Evolutionary conservation across 2,888 invertebrate genomes (phyloP), one percentile per base, ranked within the genome.

Genomic region (Marronus borbonicus): DNA sequence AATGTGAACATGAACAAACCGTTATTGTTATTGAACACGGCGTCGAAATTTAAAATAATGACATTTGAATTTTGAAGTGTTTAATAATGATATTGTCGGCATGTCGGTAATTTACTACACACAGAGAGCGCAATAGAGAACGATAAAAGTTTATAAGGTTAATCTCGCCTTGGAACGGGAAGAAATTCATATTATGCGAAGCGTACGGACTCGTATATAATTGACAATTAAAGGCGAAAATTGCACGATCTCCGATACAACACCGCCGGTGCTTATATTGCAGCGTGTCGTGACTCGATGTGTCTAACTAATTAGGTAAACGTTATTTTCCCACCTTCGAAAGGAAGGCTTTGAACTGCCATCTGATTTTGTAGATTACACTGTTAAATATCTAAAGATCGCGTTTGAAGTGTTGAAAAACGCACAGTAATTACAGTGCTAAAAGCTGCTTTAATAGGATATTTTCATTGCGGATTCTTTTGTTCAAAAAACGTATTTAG

Each of bases 301-400:
- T 79, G 79, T 78, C 81, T 78, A 79, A 79, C 80, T 81, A 81
- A 81, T 81, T 81, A 81, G 80, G 80, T 80, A 79, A 81, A 78
- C 79, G 80, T 74, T 76, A 78, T 78, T 78, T 80, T 81, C 80
- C 79, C 79, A 77, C 80, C 81, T 79, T 62, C 44, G 39, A 60
- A 60, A 44, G 60, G 64, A 58, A 76, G 24, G 72, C 78, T 79
- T 80, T 80, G 79, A 78, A 77, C 69, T 62, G 78, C 78, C 80
- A 77, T 77, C 70, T 68, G 65, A 74, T 74, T 60, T 65, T 24
- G 62, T 76, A 64, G 64, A 74, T 69, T 80, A 78, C 80, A 75
- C 80, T 80, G 78, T 79, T 78, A 80, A 78, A 62, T 78, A 69
- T 58, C 55, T 58, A 44, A 14, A 62, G 28, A 31, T 20, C 55